Evolutionary conservation across 2,888 invertebrate genomes (phyloP).

Genomic region (Apamea crenata): DNA sequence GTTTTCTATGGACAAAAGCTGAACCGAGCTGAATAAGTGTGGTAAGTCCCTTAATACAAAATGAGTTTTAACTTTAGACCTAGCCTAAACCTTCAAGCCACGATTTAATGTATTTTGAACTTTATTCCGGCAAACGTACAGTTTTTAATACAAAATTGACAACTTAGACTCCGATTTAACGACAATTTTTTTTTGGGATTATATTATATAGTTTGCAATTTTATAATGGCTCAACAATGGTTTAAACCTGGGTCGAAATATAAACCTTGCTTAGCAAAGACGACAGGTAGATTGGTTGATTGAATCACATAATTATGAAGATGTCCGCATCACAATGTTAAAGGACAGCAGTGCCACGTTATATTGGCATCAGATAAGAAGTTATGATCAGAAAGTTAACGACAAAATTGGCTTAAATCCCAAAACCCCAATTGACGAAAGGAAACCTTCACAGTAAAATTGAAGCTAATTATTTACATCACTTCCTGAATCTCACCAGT

Average conservation of each 20-base stretch:
- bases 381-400: background rate
- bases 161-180: background rate
- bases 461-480: conserved; percentile 46
- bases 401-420: background rate
- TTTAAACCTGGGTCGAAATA: background rate
- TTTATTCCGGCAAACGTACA: too few species aligned
- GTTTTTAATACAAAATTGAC: background rate
- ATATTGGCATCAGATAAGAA: background rate
- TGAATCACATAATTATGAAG: background rate
- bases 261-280: background rate
- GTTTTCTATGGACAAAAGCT: too few species aligned
- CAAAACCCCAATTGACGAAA: background rate
- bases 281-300: background rate
- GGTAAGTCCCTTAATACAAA: background rate
- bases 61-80: background rate
- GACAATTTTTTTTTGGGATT: background rate
- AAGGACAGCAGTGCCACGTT: background rate
- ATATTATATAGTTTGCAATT: background rate
- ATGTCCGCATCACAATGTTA: background rate
- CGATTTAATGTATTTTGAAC: too few species aligned
- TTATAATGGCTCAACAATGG: background rate
- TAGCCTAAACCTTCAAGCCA: background rate
- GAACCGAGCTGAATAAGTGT: too few species aligned
- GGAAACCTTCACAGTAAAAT: conserved; percentile 15
- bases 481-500: conserved; percentile 29